phyloP scores from a whole-genome alignment of 2,113 vertebrate genomes.

The Tachuris rubrigastra region DNA sequence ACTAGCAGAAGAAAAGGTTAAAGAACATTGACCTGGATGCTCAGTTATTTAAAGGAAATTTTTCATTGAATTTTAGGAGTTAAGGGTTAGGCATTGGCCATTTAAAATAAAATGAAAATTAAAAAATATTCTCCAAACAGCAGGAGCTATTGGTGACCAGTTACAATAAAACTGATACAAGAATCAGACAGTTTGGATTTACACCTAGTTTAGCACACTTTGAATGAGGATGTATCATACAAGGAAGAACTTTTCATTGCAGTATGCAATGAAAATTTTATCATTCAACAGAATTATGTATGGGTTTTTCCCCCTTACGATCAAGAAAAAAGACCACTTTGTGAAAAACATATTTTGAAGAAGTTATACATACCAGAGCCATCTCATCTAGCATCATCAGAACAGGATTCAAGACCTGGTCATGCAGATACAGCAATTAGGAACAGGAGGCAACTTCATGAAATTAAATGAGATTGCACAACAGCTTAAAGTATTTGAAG shows the following conservation, averaged over 20 bases:
- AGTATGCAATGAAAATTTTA: neutral
- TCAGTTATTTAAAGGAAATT: neutral
- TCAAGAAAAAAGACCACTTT: neutral
- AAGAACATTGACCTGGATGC: neutral
- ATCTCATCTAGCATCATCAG: neutral
- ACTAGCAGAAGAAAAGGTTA: constrained; percentile 7
- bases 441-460: neutral
- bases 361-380: neutral
- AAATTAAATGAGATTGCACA: neutral
- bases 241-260: neutral
- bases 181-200: neutral
- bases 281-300: neutral
- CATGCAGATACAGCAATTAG: neutral
- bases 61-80: neutral
- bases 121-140: neutral
- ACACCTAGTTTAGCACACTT: neutral
- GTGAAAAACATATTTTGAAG: neutral
- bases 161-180: neutral
- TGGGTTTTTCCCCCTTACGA: fast-evolving
- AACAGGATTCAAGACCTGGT: neutral
- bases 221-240: neutral
- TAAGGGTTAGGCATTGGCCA: neutral
- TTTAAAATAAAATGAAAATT: neutral
- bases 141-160: neutral
- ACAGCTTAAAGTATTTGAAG: neutral